Evolutionary conservation across 2,888 invertebrate species (phyloP).

Genomic region (Eilema depressum): DNA sequence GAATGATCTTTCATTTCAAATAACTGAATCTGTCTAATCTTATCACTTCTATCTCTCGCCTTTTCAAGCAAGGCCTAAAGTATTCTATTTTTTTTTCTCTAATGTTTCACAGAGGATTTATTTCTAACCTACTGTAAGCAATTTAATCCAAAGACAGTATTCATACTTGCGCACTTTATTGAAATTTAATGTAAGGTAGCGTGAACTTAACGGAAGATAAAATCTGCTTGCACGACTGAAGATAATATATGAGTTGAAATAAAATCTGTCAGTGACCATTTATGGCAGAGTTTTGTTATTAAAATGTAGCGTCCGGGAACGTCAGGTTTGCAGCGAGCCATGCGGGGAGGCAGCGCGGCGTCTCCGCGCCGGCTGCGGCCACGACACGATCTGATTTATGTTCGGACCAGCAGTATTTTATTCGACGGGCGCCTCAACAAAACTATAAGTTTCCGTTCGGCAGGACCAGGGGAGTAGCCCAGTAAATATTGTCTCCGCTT

Average conservation of each 20-base stretch:
- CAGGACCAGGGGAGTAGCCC: conserved; percentile 83
- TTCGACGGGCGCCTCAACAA: conserved; percentile 86
- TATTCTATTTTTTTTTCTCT: neutral
- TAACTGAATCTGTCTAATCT: too few species aligned
- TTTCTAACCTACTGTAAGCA: neutral
- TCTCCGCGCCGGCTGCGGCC: conserved; percentile 80
- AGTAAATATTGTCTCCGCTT: conserved; percentile 85
- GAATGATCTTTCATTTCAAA: neutral
- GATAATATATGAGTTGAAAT: conserved; percentile 82
- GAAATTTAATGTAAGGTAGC: conserved; percentile 12
- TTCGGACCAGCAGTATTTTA: conserved; percentile 84
- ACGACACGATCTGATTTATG: conserved; percentile 84
- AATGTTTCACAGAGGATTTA: too few species aligned
- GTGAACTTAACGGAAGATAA: conserved; percentile 41
- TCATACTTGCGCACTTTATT: neutral
- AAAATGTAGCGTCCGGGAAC: conserved; percentile 76
- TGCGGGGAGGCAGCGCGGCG: conserved; percentile 54
- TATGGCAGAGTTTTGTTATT: conserved; percentile 82
- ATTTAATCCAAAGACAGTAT: neutral
- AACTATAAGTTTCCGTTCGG: conserved; percentile 87
- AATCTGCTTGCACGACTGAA: conserved; percentile 67
- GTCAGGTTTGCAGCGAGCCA: conserved; percentile 26
- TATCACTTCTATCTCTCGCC: too few species aligned
- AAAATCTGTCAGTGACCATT: conserved; percentile 85
- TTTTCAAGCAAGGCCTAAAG: too few species aligned